Base-by-base conservation (phyloP, 35 echinoderm and acorn worm genomes). In the Patiria miniata region DNA sequence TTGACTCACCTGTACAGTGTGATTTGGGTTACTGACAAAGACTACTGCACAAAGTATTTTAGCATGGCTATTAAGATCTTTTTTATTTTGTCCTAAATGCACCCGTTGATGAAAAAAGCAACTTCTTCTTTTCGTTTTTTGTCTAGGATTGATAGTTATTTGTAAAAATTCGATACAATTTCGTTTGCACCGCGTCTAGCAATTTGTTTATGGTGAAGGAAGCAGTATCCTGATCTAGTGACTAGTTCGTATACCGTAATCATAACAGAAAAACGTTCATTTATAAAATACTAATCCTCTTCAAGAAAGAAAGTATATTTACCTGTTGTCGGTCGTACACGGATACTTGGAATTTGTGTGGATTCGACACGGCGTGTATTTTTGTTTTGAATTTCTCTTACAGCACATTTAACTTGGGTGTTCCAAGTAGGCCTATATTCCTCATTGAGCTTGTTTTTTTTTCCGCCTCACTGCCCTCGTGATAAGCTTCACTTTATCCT, bases 201-300 rank as follows among this genome's bases (percentile, higher is more conserved):
- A 5, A 80, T 33, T 32, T 7, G 2, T 39, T 80, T 30, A 80
- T 80, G 32, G 32, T 21, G 40, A 32, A 80, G 78, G 38, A 37
- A 90, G 88, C 88, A 90, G n/a, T 36, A 23, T 2, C 88, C 88
- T 18, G 68, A 58, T 36, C 73, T 36, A 40, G 23, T 78, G 1
- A 28, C 81, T 5, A 91, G 36, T 5, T 79, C 40, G 36, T 52
- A 80, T 0, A 88, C 3, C 18, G 44, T 80, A 80, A 80, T 79
- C 36, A 42, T 58, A 60, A 3, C 76, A 60, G 3, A 53, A 39
- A 15, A 88, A 32, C 15, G 69, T 34, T 15, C 76, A 0, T 37
- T 80, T 88, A 44, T 88, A 88, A 40, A 79, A 88, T 1, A 88
- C 8, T 53, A 58, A 73, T 19, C 77, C 54, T 54, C 78, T 16